Percentiles rank a stretch among this genome's conserved stretches.
phyloP scores from a whole-genome alignment of 2,888 invertebrate genomes.

The Nematopogon swammerdamellus region DNA sequence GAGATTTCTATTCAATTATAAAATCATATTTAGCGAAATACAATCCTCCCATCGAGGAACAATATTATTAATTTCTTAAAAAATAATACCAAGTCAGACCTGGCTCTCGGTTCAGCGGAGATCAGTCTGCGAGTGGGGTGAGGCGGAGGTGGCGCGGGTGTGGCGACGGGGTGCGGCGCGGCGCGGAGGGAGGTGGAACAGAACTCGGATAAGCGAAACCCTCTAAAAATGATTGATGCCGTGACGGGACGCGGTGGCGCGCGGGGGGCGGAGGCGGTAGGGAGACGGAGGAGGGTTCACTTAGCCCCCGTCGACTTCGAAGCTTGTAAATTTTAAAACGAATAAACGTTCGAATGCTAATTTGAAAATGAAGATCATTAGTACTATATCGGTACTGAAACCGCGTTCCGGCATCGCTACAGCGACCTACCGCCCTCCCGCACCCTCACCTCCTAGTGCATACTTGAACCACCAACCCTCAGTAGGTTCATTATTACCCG shows the following conservation, averaged over 20 bases:
- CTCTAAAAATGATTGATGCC: slow-evolving; percentile 59
- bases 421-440: too few species aligned
- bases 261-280: slow-evolving; percentile 1
- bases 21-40: slow-evolving; percentile 59
- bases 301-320: slow-evolving; percentile 19
- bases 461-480: slow-evolving; percentile 12
- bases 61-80: slow-evolving; percentile 56
- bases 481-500: slow-evolving; percentile 37
- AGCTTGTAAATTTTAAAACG: slow-evolving; percentile 42
- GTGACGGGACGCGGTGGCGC: slow-evolving; percentile 3
- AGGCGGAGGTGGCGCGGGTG: too few species aligned
- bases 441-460: slow-evolving; percentile 4
- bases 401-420: too few species aligned
- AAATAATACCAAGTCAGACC: slow-evolving; percentile 53
- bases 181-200: slow-evolving; percentile 43
- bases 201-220: slow-evolving; percentile 56
- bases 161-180: too few species aligned
- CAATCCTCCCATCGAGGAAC: slow-evolving; percentile 51
- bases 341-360: slow-evolving; percentile 49
- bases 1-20: slow-evolving; percentile 59
- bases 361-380: slow-evolving; percentile 52
- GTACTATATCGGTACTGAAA: slow-evolving; percentile 13
- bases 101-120: slow-evolving; percentile 51
- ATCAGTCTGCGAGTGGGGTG: slow-evolving; percentile 52
- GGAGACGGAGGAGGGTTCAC: too few species aligned